Evolutionary conservation across 53 echinoderm and acorn worm genomes (phyloP), one percentile per base, ranked within the genome.

Genomic region (Temnopleurus reevesii): DNA sequence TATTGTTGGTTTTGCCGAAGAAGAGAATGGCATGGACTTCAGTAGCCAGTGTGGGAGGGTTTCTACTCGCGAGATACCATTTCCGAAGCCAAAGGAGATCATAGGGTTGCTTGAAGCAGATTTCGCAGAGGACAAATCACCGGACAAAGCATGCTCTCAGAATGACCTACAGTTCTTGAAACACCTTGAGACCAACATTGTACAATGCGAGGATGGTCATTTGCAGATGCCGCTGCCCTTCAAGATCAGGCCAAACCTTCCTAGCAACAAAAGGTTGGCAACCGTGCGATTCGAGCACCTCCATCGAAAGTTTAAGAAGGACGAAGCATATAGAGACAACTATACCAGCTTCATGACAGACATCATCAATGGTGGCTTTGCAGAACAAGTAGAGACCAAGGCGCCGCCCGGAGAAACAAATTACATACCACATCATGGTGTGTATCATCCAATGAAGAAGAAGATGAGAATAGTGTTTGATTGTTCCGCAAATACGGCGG

Each of bases 401-500:
- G 35, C 9, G 1, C 66, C 33, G 5, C 3, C 29, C 4, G 89
- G 89, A 2, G 1, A 1, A 12, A 66, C 66, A 34, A 66, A 66
- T 15, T 91, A 91, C 33, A 77, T 93, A 28, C 93, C 93, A 1
- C 93, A 93, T 56, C 91, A 93, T 90, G 86, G 84, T 30, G 91
- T 93, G 0, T 89, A 83, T 46, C 83, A 91, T 59, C 91, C 91
- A 2, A 59, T 90, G 60, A 90, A 92, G 17, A 49, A 59, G 21
- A 94, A 94, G 19, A 61, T 94, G 8, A 44, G 92, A 41, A 83
- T 92, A 46, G 94, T 92, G 2, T 94, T 90, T 55, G 92, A 92
- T 23, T 92, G 92, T 53, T 55, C 90, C 1, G 90, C 90, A 28
- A 59, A 27, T 94, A 55, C 51, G 46, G 51, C 28, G 94, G 94